Evolutionary conservation across 64 coral and sea anemone genomes (phyloP), one percentile per base, ranked within the genome.

Genomic region (Stylophora pistillata): DNA sequence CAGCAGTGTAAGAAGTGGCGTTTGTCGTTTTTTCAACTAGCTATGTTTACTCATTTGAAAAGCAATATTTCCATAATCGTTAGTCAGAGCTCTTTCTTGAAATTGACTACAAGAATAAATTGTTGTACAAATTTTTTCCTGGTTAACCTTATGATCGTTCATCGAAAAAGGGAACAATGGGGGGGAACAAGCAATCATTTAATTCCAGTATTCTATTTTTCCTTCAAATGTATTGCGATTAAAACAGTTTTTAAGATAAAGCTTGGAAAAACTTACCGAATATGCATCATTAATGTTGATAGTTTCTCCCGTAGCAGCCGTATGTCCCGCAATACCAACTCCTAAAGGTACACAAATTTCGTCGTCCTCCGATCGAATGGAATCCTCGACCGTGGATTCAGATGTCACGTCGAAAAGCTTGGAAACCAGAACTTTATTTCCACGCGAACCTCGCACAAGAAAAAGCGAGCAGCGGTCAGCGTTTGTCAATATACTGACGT

Each of bases 371-470:
- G 83, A 91, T 15, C 93, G 81, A 30, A 98, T 72, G 34, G 93
- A 74, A 25, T 94, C 89, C 13, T 94, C 96, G 13, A 98, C 30
- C 30, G 89, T 98, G 9, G 96, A 94, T 79, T 88, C 89, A 11
- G 96, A 89, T 33, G 96, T 98, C 57, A 98, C 96, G 59, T 98
- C 96, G 78, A 98, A 98, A 14, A 98, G 89, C 58, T 95, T 98
- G 6, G 96, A 98, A 62, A 98, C 96, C 41, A 98, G 83, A 64
- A 92, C 89, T 58, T 89, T 88, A 84, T 98, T 79, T 33, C 95
- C 89, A 71, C 94, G 91, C 32, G 90, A 91, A 23, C 96, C 96
- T 18, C 90, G 93, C 37, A 89, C 93, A 30, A 98, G 86, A 73
- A 98, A 98, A 9, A 98, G 77, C 34, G 96, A 98, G 75, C 96